These are phyloP conservation scores for Tachina lurida DNA, from an alignment of 2,888 invertebrate genomes.

Conservation along the genomic window DNA sequence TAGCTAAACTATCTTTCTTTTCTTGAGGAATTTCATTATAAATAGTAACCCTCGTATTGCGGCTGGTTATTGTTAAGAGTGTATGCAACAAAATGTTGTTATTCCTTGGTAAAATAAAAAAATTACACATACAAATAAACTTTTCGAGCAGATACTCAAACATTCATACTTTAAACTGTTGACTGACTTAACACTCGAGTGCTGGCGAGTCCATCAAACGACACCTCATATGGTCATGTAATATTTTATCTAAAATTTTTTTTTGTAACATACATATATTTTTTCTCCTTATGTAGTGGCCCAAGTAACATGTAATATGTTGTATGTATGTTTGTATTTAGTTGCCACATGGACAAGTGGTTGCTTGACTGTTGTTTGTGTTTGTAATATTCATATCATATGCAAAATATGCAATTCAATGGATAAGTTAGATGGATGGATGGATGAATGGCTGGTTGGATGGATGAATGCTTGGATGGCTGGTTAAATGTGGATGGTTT, in stretches of 20 bases:
- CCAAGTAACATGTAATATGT: slow-evolving; percentile 18
- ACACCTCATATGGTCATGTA: slow-evolving; percentile 75
- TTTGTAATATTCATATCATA: slow-evolving; percentile 62
- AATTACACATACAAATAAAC: not conserved
- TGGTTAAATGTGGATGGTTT: slow-evolving; percentile 55
- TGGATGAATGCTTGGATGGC: slow-evolving; percentile 37
- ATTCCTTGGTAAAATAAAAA: slow-evolving; percentile 48
- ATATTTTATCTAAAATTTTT: slow-evolving; percentile 72
- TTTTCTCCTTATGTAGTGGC: slow-evolving; percentile 9
- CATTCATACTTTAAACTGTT: slow-evolving; percentile 47
- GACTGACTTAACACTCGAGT: slow-evolving; percentile 60
- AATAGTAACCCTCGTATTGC: slow-evolving; percentile 2
- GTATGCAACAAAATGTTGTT: slow-evolving; percentile 30
- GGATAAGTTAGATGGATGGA: slow-evolving; percentile 46
- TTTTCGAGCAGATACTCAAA: slow-evolving; percentile 19
- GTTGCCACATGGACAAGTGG: slow-evolving; percentile 41
- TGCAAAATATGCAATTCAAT: slow-evolving; percentile 65
- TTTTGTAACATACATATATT: not conserved
- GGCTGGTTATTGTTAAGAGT: slow-evolving; percentile 10
- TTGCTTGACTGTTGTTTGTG: slow-evolving; percentile 2
- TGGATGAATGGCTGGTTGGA: slow-evolving; percentile 41
- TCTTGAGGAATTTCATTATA: not conserved
- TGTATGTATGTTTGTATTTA: slow-evolving; percentile 21
- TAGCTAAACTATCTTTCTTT: too few relatives aligned
- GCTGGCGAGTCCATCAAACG: slow-evolving; percentile 73